These are phyloP conservation scores for Cromileptes altivelis DNA, from an alignment of 2,113 vertebrate species.

Conservation along the genomic window DNA sequence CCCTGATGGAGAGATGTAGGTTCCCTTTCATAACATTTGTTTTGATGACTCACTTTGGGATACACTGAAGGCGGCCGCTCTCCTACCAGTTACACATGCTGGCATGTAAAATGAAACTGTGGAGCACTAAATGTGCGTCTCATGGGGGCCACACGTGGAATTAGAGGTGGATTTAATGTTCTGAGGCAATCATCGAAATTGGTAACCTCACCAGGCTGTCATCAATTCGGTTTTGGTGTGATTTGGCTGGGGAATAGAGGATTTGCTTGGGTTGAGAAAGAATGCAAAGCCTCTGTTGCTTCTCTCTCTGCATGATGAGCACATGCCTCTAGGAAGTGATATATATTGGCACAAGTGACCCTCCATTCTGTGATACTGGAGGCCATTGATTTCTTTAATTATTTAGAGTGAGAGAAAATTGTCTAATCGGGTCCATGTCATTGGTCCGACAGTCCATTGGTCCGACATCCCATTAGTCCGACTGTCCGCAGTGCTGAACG, in stretches of 20 bases:
- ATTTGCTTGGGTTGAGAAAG: neutral
- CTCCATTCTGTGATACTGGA: neutral
- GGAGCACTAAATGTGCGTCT: neutral
- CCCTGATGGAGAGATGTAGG: neutral
- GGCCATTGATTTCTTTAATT: constrained; percentile 14
- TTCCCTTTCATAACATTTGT: constrained; percentile 37
- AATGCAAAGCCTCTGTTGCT: neutral
- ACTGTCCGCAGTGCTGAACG: too few species aligned
- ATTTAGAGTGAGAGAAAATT: neutral
- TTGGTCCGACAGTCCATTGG: too few species aligned
- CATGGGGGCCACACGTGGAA: neutral
- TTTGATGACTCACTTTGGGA: constrained; percentile 41
- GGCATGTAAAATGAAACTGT: neutral
- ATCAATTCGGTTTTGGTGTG: neutral
- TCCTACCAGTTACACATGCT: neutral
- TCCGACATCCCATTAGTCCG: too few species aligned
- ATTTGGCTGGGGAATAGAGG: neutral
- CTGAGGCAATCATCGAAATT: neutral
- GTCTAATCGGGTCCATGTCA: neutral
- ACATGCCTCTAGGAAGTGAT: neutral
- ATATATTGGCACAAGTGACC: neutral
- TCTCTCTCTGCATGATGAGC: constrained; percentile 7
- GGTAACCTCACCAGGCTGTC: constrained; percentile 6
- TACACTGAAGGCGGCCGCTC: neutral
- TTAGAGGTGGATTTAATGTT: neutral